Conservation (phyloP, 2,113 vertebrate genomes). For the Actenoides hombroni region DNA sequence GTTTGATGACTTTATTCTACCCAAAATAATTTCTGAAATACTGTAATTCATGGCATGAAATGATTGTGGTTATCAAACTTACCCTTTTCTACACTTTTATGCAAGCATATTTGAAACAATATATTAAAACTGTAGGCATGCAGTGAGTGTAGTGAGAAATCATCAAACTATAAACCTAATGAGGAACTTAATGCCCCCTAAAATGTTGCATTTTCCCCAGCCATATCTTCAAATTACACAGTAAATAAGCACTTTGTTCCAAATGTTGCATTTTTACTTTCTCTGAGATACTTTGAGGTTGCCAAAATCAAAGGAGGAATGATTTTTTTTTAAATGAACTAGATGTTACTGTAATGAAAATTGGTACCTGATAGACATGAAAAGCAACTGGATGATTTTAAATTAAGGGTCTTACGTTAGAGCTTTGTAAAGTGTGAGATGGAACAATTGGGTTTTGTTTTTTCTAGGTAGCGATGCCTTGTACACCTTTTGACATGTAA, state of each 20-base stretch:
- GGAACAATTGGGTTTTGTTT: not conserved
- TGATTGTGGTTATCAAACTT: not conserved
- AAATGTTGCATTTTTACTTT: not conserved
- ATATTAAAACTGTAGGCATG: not conserved
- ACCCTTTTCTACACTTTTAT: not conserved
- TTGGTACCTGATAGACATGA: not conserved
- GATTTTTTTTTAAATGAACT: not conserved
- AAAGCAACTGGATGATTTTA: fast-evolving
- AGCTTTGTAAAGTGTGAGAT: not conserved
- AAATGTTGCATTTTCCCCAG: not conserved
- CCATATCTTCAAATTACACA: not conserved
- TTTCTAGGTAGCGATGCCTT: not conserved
- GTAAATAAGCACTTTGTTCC: not conserved
- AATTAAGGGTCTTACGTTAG: not conserved
- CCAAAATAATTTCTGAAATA: not conserved
- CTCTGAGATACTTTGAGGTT: not conserved
- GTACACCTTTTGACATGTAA: fast-evolving
- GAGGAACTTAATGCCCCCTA: not conserved
- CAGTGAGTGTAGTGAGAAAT: not conserved
- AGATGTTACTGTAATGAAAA: not conserved
- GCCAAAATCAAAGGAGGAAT: not conserved
- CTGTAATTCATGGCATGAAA: fast-evolving
- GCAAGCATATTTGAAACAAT: not conserved
- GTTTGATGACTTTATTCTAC: not conserved
- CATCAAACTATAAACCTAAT: not conserved